phyloP scores from a whole-genome alignment of 2,113 vertebrate species.

The Poecile atricapillus region DNA sequence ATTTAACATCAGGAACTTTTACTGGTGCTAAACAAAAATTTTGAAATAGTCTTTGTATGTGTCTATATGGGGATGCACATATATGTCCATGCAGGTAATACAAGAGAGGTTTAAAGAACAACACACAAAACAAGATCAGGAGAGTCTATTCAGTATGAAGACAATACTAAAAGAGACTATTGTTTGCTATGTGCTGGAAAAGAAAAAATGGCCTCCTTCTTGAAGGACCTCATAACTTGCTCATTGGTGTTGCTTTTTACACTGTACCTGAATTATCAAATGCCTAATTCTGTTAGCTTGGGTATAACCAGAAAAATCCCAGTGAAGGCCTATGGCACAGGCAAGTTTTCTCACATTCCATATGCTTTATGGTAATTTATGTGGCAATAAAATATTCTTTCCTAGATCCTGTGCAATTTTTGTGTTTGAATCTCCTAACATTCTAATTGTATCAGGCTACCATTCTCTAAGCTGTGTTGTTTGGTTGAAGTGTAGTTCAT shows the following conservation, averaged over 20 bases:
- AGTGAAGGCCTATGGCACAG: accelerated
- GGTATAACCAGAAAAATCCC: neutral
- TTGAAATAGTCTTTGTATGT: neutral
- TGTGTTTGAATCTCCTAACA: neutral
- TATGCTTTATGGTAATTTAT: neutral
- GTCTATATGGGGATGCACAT: neutral
- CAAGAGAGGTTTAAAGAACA: neutral
- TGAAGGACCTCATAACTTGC: neutral
- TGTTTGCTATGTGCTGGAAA: neutral
- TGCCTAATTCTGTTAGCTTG: neutral
- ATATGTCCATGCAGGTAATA: neutral
- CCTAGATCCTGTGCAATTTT: neutral
- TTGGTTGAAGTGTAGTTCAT: neutral
- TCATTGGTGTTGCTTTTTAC: accelerated
- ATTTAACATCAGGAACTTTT: neutral
- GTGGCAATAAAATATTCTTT: neutral
- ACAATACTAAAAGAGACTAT: neutral
- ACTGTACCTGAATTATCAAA: neutral
- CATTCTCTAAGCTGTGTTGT: neutral
- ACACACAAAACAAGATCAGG: neutral
- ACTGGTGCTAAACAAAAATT: neutral
- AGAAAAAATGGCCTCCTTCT: neutral
- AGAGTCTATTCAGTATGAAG: neutral
- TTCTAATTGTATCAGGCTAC: neutral
- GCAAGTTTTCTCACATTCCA: neutral